Base-by-base conservation (phyloP, 2,797 vertebrate genomes). In the Rousettus madagascariensis region DNA sequence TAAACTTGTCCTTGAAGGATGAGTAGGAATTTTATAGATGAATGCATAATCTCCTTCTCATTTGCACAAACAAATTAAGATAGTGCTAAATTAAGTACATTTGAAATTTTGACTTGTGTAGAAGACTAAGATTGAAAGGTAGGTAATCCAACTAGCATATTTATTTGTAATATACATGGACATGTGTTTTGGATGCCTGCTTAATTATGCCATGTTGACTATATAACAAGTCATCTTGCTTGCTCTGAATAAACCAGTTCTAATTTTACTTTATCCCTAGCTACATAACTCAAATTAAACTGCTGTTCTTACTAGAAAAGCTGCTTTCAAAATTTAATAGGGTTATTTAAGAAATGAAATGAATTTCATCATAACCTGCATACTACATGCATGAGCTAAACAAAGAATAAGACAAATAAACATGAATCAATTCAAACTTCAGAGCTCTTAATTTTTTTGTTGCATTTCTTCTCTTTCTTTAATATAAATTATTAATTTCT, bases 211-310 rank as follows among this genome's bases (percentile, higher is more conserved):
- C 66, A 87, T 84, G 92, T 92, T 96, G 75, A 89, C 59, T 82
- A 15, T 43, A 86, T 6, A 94, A 91, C 71, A 95, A 95, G 95
- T 94, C 92, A 96, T 92, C 77, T 80, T 46, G 85, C 94, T 95
- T 96, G 88, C 46, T 49, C 65, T 96, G 86, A 95, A 97, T 94
- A 95, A 95, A 94, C 87, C 65, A 95, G 63, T 88, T 95, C 88
- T 97, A 97, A 97, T 97, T 98, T 97, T 94, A 95, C 86, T 96
- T 96, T 96, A 95, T 97, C 71, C 72, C 43, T 93, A 82, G 36
- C 87, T 88, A 84, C 65, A 94, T 96, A 96, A 95, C 97, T 96
- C 86, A 91, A 91, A 94, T 96, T 97, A 92, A 96, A 95, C 55
- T 86, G 75, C 78, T 95, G 59, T 91, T 96, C 88, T 92, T 95